Base-by-base conservation (phyloP, 1,140 invertebrate genomes). In the Cotesia chilonis region DNA sequence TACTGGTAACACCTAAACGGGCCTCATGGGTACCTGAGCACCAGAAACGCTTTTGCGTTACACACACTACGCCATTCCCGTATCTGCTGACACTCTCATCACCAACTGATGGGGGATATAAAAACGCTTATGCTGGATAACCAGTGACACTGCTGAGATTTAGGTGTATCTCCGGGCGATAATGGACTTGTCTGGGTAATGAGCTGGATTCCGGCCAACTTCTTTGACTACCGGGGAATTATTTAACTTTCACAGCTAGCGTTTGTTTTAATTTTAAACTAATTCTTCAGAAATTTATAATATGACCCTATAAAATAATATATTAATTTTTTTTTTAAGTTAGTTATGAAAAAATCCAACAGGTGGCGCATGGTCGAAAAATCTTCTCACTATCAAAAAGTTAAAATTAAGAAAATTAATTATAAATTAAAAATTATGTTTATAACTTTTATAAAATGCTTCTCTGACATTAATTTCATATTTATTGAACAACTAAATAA, bases 1-100 rank as follows among this genome's bases (percentile, higher is more conserved):
- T 80, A 80, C 77, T 71, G 70, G 75, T 75, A 74, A 81, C 75
- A 73, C 75, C 68, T 68, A 51, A 77, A 72, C 76, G 55, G 70
- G 52, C 61, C 64, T 66, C 70, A 57, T 66, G 64, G 68, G 66
- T 71, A 66, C 37, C 20, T 59, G 63, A 41, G 14, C 17, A 65
- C 5, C n/a, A 65, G 63, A 65, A 28, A 28, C 9, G 60, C 20
- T 28, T 65, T n/a, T 51, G 63, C n/a, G 63, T 51, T 65, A 59
- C 41, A 47, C 28, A 28, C 28, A 28, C 28, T 2, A 28, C 1
- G 2, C 28, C 28, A 28, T 28, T 28, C 28, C 28, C n/a, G 47
- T 52, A n/a, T 52, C 7, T 52, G 47, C n/a, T 59, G 59, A 68
- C 65, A 54, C 65, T 52, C 47, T 51, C 4, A n/a, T 41, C 61